Base-by-base conservation (phyloP, 2,113 vertebrate species). In the Lophura nycthemera region DNA sequence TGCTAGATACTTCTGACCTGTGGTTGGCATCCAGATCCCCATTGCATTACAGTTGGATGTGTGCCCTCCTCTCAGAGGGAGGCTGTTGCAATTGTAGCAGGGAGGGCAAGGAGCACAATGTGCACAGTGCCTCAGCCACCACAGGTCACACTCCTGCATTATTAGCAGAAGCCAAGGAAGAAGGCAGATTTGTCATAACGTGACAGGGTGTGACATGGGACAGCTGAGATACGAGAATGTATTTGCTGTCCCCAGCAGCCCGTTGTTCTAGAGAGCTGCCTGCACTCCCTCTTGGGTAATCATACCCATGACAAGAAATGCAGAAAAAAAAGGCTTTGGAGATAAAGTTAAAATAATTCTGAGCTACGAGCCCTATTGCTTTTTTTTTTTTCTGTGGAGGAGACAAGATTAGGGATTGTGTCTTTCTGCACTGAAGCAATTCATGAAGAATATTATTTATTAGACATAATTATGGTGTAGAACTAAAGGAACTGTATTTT, bases 211-310 rank as follows among this genome's bases (percentile, higher is more conserved):
- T 67, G 81, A 43, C 15, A 12, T 6, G 6, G 63, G 48, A 65
- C 34, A 78, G 32, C 19, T 43, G 81, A 81, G 73, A 45, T 20
- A 57, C 1, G 8, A 52, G 65, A 40, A 93, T 6, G 2, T 70
- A 79, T 87, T 76, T 91, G 38, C 59, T 83, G 84, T 36, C 75
- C 75, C 64, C 72, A 85, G 54, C 25, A 66, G 48, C 59, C 67
- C 65, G 52, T 45, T 63, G 43, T 45, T 59, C 70, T 18, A 77
- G 50, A 30, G 11, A 64, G 69, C 11, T 52, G 27, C 13, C 60
- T 59, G 56, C 24, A 6, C 8, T 74, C 5, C 50, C 16, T 79
- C 45, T 61, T 61, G 30, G 24, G 45, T 40, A 63, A 29, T 24
- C 65, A 63, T 11, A 80, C 27, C 27, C n/a, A 60, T 93, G 59